Percentiles rank a stretch among this genome's conserved stretches.
Evolutionary conservation across 2,797 vertebrate genomes (phyloP).

Genomic region (Fistularia commersonii): DNA sequence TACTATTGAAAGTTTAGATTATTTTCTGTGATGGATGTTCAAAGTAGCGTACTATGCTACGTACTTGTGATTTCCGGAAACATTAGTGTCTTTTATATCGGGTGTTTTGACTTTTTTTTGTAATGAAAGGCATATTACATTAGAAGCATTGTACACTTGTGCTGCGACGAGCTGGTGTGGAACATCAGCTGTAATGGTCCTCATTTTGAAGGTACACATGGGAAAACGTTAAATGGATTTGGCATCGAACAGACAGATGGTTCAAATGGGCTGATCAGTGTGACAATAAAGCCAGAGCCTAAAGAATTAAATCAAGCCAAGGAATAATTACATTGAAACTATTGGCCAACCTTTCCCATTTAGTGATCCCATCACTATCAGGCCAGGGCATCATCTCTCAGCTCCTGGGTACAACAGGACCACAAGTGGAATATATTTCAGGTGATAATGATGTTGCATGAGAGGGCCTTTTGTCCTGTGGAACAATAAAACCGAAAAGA

Average conservation of each 20-base stretch:
- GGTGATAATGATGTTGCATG: slow-evolving; percentile 16
- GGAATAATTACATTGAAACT: slow-evolving; percentile 56
- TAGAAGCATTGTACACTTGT: no score
- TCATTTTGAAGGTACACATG: slow-evolving; percentile 30
- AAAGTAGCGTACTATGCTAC: not conserved
- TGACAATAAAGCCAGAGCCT: slow-evolving; percentile 54
- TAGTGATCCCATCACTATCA: slow-evolving; percentile 36
- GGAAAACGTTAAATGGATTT: slow-evolving; percentile 53
- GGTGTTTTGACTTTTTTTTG: no score
- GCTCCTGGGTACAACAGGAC: slow-evolving; percentile 18
- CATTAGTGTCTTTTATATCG: not conserved
- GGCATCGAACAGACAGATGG: slow-evolving; percentile 47
- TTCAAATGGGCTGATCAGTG: slow-evolving; percentile 33
- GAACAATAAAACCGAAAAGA: slow-evolving; percentile 13
- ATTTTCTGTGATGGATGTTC: not conserved
- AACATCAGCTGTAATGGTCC: slow-evolving; percentile 37
- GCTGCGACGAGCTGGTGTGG: no score
- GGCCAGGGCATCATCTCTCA: slow-evolving; percentile 27
- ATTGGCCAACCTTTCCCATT: slow-evolving; percentile 44
- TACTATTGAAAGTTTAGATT: not conserved
- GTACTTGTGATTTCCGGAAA: not conserved
- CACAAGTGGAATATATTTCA: slow-evolving; percentile 24
- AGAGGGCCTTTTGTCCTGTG: slow-evolving; percentile 11
- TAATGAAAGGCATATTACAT: no score
- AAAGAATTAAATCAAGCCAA: slow-evolving; percentile 59